Conservation (phyloP, 1,140 invertebrate species). For the Drosophila navojoa region DNA sequence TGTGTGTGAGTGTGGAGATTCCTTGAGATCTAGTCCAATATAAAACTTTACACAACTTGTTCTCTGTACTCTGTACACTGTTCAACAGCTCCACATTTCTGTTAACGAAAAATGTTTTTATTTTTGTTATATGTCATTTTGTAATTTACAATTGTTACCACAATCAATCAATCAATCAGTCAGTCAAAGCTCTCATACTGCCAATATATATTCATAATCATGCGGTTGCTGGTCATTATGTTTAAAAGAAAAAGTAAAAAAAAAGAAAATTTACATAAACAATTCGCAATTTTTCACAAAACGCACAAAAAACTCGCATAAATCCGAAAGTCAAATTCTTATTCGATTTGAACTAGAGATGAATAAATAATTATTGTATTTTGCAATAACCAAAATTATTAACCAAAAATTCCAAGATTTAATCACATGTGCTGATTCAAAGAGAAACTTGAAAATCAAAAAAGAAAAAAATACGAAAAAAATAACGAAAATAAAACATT, state of each 20-base stretch:
- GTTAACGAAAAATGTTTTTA: conserved; percentile 84
- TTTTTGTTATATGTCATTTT: conserved; percentile 78
- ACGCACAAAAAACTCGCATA: conserved; percentile 72
- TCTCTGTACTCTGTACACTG: conserved; percentile 26
- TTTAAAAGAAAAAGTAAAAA: conserved; percentile 4
- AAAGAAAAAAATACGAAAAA: conserved; percentile 23
- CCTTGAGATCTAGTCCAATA: conserved; percentile 4
- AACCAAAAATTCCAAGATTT: conserved; percentile 60
- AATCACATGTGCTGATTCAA: conserved; percentile 20
- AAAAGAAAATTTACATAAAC: background rate
- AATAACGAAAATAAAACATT: conserved; percentile 83
- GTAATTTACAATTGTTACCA: conserved; percentile 46
- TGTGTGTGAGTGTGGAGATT: conserved; percentile 11
- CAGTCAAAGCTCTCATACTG: conserved; percentile 60
- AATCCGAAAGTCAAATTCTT: conserved; percentile 22
- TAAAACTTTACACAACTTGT: conserved; percentile 23
- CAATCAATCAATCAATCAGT: conserved; percentile 42
- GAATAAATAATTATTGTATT: conserved; percentile 72
- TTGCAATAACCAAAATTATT: conserved; percentile 83
- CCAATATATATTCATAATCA: conserved; percentile 66
- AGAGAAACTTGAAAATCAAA: conserved; percentile 24
- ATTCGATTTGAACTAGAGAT: conserved; percentile 18
- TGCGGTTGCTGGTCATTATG: conserved; percentile 77
- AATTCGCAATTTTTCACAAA: conserved; percentile 53
- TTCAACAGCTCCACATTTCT: conserved; percentile 64